phyloP scores from a whole-genome alignment of 2,113 vertebrate genomes.

The Corythaixoides concolor region DNA sequence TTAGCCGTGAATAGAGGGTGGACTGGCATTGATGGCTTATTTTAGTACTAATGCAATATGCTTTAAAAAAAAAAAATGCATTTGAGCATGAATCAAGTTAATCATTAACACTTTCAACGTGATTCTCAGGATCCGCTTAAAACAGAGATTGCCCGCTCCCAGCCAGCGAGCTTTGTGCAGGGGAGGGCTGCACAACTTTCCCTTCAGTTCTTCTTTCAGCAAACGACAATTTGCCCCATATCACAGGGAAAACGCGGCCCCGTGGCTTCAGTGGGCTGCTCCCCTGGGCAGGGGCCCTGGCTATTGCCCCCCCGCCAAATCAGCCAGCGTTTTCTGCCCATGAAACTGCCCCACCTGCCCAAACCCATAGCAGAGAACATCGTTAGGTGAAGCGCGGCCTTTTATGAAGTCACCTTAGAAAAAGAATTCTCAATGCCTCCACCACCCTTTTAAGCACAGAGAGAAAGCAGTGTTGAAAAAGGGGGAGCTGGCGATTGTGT shows the following conservation, averaged over 20 bases:
- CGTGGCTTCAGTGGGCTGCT: rapidly evolving
- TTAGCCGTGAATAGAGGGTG: constrained; percentile 79
- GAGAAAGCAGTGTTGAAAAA: neutral
- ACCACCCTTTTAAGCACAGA: neutral
- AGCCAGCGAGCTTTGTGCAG: rapidly evolving
- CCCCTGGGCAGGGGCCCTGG: rapidly evolving
- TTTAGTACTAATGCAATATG: constrained; percentile 75
- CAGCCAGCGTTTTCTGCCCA: neutral
- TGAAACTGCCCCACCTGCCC: neutral
- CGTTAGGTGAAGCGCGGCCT: rapidly evolving
- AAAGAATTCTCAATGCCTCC: neutral
- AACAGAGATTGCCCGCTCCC: neutral
- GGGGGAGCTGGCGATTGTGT: neutral
- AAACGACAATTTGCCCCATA: rapidly evolving
- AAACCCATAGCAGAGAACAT: no score
- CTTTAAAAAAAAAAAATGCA: constrained; percentile 62
- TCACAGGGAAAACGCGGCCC: rapidly evolving
- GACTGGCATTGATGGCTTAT: constrained; percentile 79
- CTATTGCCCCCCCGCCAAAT: neutral
- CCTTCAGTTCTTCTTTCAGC: neutral
- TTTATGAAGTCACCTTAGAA: neutral
- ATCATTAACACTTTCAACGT: constrained; percentile 68
- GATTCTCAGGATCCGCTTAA: constrained; percentile 28
- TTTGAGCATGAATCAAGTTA: constrained; percentile 73
- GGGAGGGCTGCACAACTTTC: neutral